Conservation (phyloP, 2,797 vertebrate species). For the Diglossa cyanea region DNA sequence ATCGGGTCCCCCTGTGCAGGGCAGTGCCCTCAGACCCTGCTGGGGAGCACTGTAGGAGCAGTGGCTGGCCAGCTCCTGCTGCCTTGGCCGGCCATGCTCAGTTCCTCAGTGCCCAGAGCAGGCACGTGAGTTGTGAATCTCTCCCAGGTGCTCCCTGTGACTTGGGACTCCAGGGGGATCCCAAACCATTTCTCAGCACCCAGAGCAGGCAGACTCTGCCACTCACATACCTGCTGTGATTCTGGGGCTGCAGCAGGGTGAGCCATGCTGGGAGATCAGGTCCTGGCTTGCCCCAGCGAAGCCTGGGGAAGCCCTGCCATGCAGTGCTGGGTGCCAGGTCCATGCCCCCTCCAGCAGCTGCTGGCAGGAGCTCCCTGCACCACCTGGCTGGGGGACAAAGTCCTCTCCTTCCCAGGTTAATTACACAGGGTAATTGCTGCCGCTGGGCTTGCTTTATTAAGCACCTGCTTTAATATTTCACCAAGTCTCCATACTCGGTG, state of each 20-base stretch:
- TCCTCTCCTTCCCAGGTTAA: slow-evolving; percentile 40
- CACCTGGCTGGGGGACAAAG: background rate
- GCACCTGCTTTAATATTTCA: slow-evolving; percentile 43
- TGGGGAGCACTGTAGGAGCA: accelerated
- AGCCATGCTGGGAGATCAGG: background rate
- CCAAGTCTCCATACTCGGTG: background rate
- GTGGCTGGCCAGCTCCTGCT: accelerated
- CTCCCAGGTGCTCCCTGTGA: background rate
- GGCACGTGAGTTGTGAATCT: background rate
- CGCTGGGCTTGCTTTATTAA: background rate
- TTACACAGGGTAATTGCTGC: slow-evolving; percentile 11
- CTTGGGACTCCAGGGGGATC: background rate
- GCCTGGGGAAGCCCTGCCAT: background rate
- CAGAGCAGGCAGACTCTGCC: accelerated
- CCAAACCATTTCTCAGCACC: background rate
- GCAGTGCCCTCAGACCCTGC: background rate
- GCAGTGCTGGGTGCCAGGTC: background rate
- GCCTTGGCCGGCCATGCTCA: background rate
- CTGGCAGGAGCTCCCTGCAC: background rate
- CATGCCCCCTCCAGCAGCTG: accelerated
- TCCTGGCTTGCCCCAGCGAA: background rate
- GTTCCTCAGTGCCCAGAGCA: background rate
- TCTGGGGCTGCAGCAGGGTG: accelerated
- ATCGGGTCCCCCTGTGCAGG: accelerated
- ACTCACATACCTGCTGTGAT: background rate